Evolutionary conservation across 2,888 invertebrate genomes (phyloP).

Genomic region (Aspidiotus rigidus): DNA sequence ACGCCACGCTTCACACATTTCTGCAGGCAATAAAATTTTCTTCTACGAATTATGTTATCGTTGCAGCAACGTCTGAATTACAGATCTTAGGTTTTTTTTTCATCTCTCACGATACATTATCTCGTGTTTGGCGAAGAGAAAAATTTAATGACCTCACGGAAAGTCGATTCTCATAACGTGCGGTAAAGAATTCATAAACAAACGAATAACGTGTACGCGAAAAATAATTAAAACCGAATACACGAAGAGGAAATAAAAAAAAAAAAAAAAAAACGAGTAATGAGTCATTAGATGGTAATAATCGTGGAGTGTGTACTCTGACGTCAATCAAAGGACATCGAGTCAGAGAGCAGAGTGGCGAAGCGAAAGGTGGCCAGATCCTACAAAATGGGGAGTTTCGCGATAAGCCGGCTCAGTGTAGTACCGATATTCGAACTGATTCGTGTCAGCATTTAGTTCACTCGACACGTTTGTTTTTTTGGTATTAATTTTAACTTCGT

Average conservation of each 20-base stretch:
- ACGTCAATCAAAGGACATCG: constrained; percentile 27
- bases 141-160: no score
- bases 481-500: neutral
- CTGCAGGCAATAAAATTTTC: no score
- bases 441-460: constrained; percentile 23
- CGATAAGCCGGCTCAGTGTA: constrained; percentile 15
- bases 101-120: no score
- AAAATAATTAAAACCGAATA: no score
- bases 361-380: neutral
- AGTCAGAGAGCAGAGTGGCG: constrained; percentile 9
- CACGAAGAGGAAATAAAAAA: constrained; percentile 26
- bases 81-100: no score
- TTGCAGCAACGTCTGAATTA: no score
- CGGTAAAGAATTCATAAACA: no score
- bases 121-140: no score
- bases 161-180: no score
- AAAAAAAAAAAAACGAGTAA: constrained; percentile 29
- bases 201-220: no score
- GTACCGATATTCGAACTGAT: constrained; percentile 16
- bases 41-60: no score
- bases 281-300: constrained; percentile 28
- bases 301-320: neutral
- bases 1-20: no score
- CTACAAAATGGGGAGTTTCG: constrained; percentile 5
- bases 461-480: neutral